Percentiles rank a stretch among this genome's conserved stretches.
These are phyloP conservation scores for Ennomos quercinarius DNA, from an alignment of 2,888 invertebrate species.

Conservation along the genomic window DNA sequence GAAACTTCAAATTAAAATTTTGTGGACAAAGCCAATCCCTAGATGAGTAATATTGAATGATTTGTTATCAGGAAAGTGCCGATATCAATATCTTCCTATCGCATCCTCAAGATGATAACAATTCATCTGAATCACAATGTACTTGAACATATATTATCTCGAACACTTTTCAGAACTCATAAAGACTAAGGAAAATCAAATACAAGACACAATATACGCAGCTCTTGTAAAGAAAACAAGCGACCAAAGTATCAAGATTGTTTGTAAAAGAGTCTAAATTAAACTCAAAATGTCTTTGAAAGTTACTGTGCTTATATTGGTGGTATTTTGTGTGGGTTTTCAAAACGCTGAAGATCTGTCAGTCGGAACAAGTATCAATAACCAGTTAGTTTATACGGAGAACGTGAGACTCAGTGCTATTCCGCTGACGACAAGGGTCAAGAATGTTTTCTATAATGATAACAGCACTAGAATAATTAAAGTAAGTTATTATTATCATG, in stretches of 20 bases:
- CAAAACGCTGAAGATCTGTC: conserved; percentile 51
- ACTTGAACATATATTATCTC: conserved; percentile 14
- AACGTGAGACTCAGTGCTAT: conserved; percentile 61
- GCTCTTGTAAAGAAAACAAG: not conserved
- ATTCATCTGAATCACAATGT: conserved; percentile 11
- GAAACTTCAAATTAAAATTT: too few species aligned
- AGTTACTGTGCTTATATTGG: conserved; percentile 32
- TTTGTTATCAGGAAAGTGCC: not conserved
- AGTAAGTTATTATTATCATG: conserved; percentile 46
- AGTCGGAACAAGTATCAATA: conserved; percentile 59
- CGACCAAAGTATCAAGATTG: conserved; percentile 1
- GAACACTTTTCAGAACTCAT: conserved; percentile 11
- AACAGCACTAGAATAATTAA: conserved; percentile 57
- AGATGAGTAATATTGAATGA: not conserved
- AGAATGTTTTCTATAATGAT: conserved; percentile 71
- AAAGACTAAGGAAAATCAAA: not conserved
- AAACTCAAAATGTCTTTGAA: conserved; percentile 14
- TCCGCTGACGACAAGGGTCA: conserved; percentile 60
- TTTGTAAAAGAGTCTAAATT: not conserved
- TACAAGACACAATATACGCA: conserved; percentile 1
- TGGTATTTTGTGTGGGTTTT: conserved; percentile 31
- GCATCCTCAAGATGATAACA: conserved; percentile 13
- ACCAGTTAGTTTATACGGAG: conserved; percentile 57
- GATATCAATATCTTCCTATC: conserved; percentile 12
- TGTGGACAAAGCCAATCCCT: too few species aligned